Conservation (phyloP, 2,888 invertebrate genomes). For the Frankliniella fusca region DNA sequence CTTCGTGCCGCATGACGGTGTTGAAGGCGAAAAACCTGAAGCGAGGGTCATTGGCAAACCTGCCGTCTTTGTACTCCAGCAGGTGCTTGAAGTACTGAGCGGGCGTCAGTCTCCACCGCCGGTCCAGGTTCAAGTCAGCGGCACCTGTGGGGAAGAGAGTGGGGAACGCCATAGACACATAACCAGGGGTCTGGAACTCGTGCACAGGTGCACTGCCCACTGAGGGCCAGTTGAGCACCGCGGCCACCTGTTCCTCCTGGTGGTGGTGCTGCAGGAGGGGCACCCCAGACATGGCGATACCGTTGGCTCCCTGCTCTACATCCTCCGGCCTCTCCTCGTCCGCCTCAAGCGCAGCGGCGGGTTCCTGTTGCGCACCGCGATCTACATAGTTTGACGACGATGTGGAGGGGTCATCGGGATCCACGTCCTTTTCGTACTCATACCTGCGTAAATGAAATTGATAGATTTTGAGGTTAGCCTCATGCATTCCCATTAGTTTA, state of each 20-base stretch:
- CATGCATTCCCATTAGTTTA: too few relatives aligned
- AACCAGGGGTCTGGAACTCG: slow-evolving; percentile 33
- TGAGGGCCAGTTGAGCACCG: not conserved
- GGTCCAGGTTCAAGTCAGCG: slow-evolving; percentile 31
- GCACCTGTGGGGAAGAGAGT: slow-evolving; percentile 33
- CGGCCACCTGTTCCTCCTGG: slow-evolving; percentile 9
- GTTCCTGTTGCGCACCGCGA: too few relatives aligned
- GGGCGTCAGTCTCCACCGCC: not conserved
- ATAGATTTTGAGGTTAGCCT: too few relatives aligned
- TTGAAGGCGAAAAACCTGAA: slow-evolving; percentile 31
- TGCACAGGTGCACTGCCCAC: slow-evolving; percentile 18
- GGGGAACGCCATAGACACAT: slow-evolving; percentile 34
- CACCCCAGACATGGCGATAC: not conserved
- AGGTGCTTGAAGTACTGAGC: slow-evolving; percentile 29
- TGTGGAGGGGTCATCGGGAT: not conserved
- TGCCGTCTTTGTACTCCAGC: slow-evolving; percentile 18
- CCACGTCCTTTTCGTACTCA: not conserved
- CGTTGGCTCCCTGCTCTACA: not conserved
- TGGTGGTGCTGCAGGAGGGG: not conserved
- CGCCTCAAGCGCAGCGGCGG: too few relatives aligned
- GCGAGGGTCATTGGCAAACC: slow-evolving; percentile 29
- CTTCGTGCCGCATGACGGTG: not conserved
- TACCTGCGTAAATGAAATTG: too few relatives aligned
- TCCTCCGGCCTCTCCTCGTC: not conserved
- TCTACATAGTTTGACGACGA: not conserved